These are phyloP conservation scores for Sipunculus nudus DNA, from an alignment of 2,888 invertebrate species.

Conservation along the genomic window DNA sequence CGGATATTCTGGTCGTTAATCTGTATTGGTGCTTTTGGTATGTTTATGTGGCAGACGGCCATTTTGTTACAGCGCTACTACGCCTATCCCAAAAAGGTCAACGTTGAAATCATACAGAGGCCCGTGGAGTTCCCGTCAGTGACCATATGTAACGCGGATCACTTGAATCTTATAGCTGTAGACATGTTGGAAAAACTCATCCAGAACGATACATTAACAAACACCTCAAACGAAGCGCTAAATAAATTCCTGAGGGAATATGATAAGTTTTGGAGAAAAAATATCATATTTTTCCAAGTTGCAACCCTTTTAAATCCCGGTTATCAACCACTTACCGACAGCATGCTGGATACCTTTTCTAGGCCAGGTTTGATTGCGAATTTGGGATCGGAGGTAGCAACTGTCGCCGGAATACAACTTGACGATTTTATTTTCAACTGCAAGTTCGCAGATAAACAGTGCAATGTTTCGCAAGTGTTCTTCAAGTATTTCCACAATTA, in stretches of 20 bases:
- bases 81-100: conserved; percentile 35
- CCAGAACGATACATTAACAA: no score
- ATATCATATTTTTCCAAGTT: no score
- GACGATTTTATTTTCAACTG: conserved; percentile 41
- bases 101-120: conserved; percentile 40
- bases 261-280: no score
- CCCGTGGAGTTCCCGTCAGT: conserved; percentile 35
- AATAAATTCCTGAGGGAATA: no score
- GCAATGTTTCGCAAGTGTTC: conserved; percentile 35
- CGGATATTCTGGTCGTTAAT: conserved; percentile 41
- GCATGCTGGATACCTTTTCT: conserved; percentile 35
- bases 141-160: conserved; percentile 41
- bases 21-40: conserved; percentile 39
- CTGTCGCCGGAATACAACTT: conserved; percentile 32
- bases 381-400: conserved; percentile 30
- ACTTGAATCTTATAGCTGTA: conserved; percentile 33
- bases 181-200: conserved; percentile 26
- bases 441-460: conserved; percentile 38
- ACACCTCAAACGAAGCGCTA: no score
- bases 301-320: no score
- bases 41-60: conserved; percentile 40
- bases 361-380: conserved; percentile 40
- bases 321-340: no score
- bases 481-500: conserved; percentile 39
- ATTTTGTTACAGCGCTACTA: conserved; percentile 35